These are phyloP conservation scores for Actinia tenebrosa DNA, from an alignment of 64 coral and sea anemone species.

Conservation along the genomic window DNA sequence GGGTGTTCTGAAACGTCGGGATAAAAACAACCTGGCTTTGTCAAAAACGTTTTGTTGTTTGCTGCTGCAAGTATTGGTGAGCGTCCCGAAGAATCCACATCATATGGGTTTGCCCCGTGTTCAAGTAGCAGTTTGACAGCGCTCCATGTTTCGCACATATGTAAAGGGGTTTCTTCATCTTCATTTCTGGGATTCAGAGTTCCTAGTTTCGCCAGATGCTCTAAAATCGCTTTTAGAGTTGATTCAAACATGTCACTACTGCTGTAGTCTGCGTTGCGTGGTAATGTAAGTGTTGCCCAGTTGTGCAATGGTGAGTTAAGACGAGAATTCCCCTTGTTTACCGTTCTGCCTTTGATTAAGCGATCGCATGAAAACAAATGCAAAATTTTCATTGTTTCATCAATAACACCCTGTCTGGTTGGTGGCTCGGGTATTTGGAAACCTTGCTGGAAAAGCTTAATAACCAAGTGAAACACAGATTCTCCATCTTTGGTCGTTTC, in stretches of 20 bases:
- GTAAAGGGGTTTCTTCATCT: not conserved
- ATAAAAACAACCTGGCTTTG: not conserved
- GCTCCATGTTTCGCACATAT: not conserved
- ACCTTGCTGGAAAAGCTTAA: conserved; percentile 4
- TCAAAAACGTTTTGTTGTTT: not conserved
- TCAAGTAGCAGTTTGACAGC: not conserved
- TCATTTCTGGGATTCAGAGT: not conserved
- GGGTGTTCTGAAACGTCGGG: not conserved
- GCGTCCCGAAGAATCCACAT: not conserved
- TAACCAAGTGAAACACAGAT: not conserved
- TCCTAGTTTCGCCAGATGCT: not conserved
- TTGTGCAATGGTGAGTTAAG: too few relatives aligned
- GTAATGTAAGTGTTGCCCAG: too few relatives aligned
- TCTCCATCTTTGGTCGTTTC: not conserved
- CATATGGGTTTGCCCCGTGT: not conserved
- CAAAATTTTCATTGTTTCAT: not conserved
- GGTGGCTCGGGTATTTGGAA: not conserved
- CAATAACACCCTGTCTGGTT: not conserved
- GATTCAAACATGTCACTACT: not conserved
- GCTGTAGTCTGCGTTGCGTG: not conserved
- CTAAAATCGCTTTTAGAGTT: not conserved
- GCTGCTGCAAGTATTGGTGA: not conserved
- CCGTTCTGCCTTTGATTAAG: not conserved
- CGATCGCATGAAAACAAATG: not conserved
- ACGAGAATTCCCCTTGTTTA: not conserved